Base-by-base conservation (phyloP, 2,888 invertebrate species). In the Pandemis corylana region DNA sequence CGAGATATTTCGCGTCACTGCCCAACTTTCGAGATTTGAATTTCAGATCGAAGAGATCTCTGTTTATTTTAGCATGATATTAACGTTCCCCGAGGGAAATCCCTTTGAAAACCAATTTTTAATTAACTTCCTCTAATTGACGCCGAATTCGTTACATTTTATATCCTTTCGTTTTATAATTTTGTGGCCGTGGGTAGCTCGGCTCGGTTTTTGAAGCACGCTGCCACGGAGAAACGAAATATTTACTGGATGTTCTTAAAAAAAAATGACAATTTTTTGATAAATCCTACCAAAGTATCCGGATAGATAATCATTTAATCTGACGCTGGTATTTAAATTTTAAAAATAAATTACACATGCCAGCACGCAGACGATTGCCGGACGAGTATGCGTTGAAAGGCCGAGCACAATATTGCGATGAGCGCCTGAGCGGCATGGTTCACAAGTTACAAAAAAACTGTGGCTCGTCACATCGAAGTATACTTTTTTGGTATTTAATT, bases 21-120 rank as follows among this genome's bases (percentile, higher is more conserved):
- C 79, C 81, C 82, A 87, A 89, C 84, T 89, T 88, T 85, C 83
- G 79, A 78, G 82, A 89, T 90, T 89, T 86, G 85, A 88, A 89
- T 84, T 88, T 88, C 81, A 89, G 84, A 90, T 89, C 82, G 77
- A 78, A 80, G 79, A 78, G 85, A 81, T 80, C 80, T 80, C 79
- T 86, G 86, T 86, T 89, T 88, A 85, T 83, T 85, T 87, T 83
- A 82, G 80, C 82, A 81, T 82, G 76, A 79, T 82, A 86, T 86
- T 82, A 82, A 81, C 77, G 83, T 81, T 80, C 76, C 74, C 76
- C 63, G 46, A 10, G 56, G 41, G 64, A 59, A 76, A 76, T 73
- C 68, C 77, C 73, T 75, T 75, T 72, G 68, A 69, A 64, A 77
- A 77, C 70, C 70, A 65, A 71, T 72, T 71, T 71, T 71, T 76